Conservation (phyloP, 1,140 invertebrate species). For the Ceratosolen solmsi region DNA sequence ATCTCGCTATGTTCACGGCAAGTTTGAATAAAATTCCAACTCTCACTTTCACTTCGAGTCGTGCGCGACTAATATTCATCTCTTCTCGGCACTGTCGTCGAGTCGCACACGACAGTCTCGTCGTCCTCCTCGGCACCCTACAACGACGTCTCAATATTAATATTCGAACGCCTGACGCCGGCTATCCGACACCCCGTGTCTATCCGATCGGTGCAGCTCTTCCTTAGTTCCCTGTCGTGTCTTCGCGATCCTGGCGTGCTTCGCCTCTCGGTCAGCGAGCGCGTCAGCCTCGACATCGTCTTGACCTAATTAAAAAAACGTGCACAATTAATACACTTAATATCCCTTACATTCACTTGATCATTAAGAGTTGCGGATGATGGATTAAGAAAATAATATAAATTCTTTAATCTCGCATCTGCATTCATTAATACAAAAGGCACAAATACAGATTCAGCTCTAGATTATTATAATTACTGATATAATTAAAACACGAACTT, state of each 20-base stretch:
- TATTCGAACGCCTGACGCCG: conserved; percentile 60
- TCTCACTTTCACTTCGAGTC: neutral
- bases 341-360: too few relatives aligned
- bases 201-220: conserved; percentile 61
- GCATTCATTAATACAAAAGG: too few relatives aligned
- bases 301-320: conserved; percentile 10
- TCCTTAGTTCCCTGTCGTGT: conserved; percentile 55
- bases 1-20: too few relatives aligned
- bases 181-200: conserved; percentile 51
- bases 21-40: neutral
- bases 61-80: neutral
- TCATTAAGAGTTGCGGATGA: too few relatives aligned
- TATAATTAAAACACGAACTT: too few relatives aligned
- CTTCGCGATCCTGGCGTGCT: conserved; percentile 52
- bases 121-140: conserved; percentile 45
- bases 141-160: conserved; percentile 71
- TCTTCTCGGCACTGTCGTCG: neutral
- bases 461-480: too few relatives aligned
- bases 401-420: too few relatives aligned
- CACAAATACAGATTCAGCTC: too few relatives aligned
- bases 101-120: neutral
- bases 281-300: conserved; percentile 54
- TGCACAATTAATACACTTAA: neutral
- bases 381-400: too few relatives aligned
- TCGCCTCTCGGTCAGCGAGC: conserved; percentile 65